Conservation (phyloP, 2,113 vertebrate genomes). For the Hirundichthys speculiger region DNA sequence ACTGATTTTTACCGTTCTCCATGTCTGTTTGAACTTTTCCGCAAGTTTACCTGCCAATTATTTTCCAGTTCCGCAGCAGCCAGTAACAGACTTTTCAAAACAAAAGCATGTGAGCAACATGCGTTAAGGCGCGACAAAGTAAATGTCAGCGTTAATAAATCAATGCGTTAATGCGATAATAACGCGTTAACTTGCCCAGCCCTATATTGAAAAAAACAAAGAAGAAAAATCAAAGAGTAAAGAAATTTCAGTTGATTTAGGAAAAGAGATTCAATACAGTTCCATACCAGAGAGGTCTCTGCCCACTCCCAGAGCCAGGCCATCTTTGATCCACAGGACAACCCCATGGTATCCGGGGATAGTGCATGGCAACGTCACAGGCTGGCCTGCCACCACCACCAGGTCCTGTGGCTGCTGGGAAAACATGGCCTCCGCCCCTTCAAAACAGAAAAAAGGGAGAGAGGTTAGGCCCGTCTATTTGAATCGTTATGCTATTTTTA, state of each 20-base stretch:
- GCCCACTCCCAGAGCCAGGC: slow-evolving; percentile 93
- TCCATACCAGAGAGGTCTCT: slow-evolving; percentile 93
- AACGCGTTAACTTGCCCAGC: no score
- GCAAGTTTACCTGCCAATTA: no score
- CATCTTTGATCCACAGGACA: slow-evolving; percentile 97
- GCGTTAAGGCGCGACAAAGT: no score
- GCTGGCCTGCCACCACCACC: slow-evolving; percentile 94
- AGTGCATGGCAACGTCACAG: slow-evolving; percentile 90
- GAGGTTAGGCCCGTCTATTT: not conserved
- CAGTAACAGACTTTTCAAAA: no score
- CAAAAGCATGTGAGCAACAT: no score
- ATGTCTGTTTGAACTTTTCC: no score
- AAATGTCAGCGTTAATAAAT: no score
- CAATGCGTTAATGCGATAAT: no score
- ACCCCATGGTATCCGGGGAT: slow-evolving; percentile 94
- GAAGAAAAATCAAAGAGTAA: slow-evolving; percentile 5
- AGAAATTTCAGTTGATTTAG: no score
- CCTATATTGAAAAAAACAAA: slow-evolving; percentile 9
- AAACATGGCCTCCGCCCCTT: slow-evolving; percentile 90
- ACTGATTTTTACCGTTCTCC: no score
- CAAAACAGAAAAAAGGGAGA: slow-evolving; percentile 4
- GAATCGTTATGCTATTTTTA: not conserved
- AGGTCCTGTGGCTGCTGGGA: slow-evolving; percentile 96
- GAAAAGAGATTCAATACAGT: slow-evolving; percentile 5
- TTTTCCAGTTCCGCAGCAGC: no score